Evolutionary conservation across 2,888 invertebrate species (phyloP).

Genomic region (Cerceris rybyensis): DNA sequence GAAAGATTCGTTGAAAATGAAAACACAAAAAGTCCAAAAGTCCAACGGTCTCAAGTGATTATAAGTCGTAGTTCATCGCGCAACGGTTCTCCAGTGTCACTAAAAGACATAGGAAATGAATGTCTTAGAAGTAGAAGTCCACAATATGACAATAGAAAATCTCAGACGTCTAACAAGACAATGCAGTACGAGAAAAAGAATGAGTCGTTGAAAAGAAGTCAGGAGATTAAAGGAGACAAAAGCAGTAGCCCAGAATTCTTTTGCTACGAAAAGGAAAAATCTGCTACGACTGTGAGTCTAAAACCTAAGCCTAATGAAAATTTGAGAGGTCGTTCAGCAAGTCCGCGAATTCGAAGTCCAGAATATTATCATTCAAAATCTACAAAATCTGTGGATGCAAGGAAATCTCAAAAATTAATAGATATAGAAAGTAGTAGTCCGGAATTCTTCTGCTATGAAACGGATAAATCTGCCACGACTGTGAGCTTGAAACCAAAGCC

Average conservation of each 20-base stretch:
- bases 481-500: not conserved
- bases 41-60: not conserved
- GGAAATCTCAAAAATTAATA: not conserved
- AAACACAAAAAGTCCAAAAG: not conserved
- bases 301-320: not conserved
- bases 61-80: not conserved
- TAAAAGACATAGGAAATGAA: not conserved
- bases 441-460: slow-evolving; percentile 13
- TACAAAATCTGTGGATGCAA: not conserved
- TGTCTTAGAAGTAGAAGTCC: slow-evolving; percentile 1
- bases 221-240: not conserved
- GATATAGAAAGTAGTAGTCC: slow-evolving; percentile 9
- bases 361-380: too few relatives aligned
- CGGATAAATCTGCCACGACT: slow-evolving; percentile 3
- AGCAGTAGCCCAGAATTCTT: slow-evolving; percentile 8
- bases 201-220: not conserved
- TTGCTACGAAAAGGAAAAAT: too few relatives aligned
- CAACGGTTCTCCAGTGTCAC: not conserved
- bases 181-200: not conserved
- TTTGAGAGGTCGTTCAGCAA: too few relatives aligned
- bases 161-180: not conserved
- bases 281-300: not conserved
- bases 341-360: too few relatives aligned
- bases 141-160: not conserved
- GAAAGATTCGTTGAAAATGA: not conserved